Percentiles rank a stretch among this genome's conserved stretches.
Conservation (phyloP, 2,113 vertebrate species). For the Pelodiscus sinensis region DNA sequence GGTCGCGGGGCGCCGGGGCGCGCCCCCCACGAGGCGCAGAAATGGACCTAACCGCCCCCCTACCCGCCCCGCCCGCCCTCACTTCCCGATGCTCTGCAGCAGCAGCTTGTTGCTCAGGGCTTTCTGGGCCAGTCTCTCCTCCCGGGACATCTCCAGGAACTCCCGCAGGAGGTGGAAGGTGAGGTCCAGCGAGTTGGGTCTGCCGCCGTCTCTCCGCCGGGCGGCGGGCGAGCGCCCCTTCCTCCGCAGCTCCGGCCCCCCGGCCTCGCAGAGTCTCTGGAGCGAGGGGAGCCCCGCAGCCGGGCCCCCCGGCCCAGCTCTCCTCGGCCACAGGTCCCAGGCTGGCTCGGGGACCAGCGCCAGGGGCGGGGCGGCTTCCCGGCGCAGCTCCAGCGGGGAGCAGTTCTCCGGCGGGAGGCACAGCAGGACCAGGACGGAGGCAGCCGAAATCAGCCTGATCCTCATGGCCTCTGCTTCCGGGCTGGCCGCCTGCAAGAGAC, state of each 20-base stretch:
- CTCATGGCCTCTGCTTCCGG: conserved; percentile 14
- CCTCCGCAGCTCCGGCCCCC: not conserved
- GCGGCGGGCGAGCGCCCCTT: not conserved
- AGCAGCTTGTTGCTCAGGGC: conserved; percentile 74
- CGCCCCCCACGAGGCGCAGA: not conserved
- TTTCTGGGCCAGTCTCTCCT: conserved; percentile 76
- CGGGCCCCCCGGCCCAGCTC: not conserved
- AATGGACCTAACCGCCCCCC: not conserved
- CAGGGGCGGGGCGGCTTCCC: not conserved
- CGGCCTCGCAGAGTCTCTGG: conserved; percentile 20
- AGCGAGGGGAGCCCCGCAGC: not conserved
- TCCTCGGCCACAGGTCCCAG: conserved; percentile 29
- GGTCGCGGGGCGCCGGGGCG: too few relatives aligned
- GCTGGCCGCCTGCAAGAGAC: not conserved
- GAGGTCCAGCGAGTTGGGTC: conserved; percentile 75
- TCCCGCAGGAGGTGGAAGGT: conserved; percentile 77
- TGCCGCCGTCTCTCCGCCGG: conserved; percentile 42
- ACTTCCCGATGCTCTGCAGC: conserved; percentile 76
- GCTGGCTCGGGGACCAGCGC: not conserved
- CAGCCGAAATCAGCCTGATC: conserved; percentile 46
- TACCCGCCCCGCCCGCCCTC: not conserved
- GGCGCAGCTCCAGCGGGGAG: conserved; percentile 49
- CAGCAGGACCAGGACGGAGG: conserved; percentile 60
- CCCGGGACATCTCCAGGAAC: conserved; percentile 74
- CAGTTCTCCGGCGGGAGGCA: conserved; percentile 61